phyloP scores from a whole-genome alignment of 2,113 vertebrate genomes.

The Eulemur macaco region DNA sequence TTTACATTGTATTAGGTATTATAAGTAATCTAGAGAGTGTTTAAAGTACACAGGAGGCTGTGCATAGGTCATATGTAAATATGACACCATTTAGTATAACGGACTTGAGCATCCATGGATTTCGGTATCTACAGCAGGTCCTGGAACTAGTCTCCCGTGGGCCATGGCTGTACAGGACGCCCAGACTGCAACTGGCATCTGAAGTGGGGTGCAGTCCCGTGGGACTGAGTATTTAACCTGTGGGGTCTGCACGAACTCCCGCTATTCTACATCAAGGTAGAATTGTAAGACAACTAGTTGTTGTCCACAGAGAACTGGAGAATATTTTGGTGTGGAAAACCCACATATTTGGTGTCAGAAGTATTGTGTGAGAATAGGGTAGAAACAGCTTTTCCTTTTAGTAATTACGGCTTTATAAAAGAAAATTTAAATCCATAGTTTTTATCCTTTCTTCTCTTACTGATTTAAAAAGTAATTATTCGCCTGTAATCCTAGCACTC shows the following conservation, averaged over 20 bases:
- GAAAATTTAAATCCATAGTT: not conserved
- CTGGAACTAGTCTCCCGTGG: not conserved
- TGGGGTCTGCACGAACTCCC: too few relatives aligned
- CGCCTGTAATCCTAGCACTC: too few relatives aligned
- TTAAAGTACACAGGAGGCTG: not conserved
- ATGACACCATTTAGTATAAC: not conserved
- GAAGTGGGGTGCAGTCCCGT: not conserved
- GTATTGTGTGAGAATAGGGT: not conserved
- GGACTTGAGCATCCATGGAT: not conserved
- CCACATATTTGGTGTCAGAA: not conserved
- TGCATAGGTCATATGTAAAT: not conserved
- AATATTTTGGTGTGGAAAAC: not conserved
- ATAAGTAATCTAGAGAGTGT: not conserved
- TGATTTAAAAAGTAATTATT: not conserved
- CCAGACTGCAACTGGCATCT: not conserved
- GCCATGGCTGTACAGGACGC: not conserved
- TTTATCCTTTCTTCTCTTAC: not conserved
- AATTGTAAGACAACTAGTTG: not conserved
- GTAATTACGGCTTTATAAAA: not conserved
- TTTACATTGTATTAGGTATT: not conserved
- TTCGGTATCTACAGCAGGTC: not conserved
- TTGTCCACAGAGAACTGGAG: not conserved
- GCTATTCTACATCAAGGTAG: not conserved
- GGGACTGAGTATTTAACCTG: not conserved
- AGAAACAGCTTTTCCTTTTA: not conserved